These are phyloP conservation scores for Mamestra configurata DNA, from an alignment of 1,140 invertebrate genomes.

Conservation along the genomic window DNA sequence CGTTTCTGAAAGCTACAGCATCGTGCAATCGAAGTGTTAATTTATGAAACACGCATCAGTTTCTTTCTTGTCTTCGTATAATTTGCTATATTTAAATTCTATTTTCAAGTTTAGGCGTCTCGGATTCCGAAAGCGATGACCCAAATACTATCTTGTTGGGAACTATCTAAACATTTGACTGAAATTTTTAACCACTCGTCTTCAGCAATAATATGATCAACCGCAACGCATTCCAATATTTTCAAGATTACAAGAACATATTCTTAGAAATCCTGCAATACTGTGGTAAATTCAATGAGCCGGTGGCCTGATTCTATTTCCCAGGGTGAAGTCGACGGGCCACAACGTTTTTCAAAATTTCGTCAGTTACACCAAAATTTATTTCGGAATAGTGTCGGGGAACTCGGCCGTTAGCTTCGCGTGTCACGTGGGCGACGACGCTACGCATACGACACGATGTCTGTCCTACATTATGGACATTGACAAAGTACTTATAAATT, in stretches of 20 bases:
- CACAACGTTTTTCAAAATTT: slow-evolving; percentile 51
- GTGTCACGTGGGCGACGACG: slow-evolving; percentile 51
- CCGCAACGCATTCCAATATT: neutral
- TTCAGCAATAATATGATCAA: neutral
- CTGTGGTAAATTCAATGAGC: slow-evolving; percentile 8
- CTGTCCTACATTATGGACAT: slow-evolving; percentile 56
- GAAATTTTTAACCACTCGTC: slow-evolving; percentile 67
- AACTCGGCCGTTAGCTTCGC: slow-evolving; percentile 43
- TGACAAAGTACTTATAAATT: slow-evolving; percentile 56
- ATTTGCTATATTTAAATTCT: slow-evolving; percentile 76
- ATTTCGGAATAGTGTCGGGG: slow-evolving; percentile 42
- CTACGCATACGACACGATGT: slow-evolving; percentile 47
- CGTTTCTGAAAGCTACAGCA: slow-evolving; percentile 16
- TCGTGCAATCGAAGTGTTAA: slow-evolving; percentile 3
- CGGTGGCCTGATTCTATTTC: slow-evolving; percentile 25
- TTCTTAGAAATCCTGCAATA: neutral
- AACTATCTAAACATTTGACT: slow-evolving; percentile 67
- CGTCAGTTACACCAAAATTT: slow-evolving; percentile 47
- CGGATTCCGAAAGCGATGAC: slow-evolving; percentile 75
- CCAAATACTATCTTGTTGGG: slow-evolving; percentile 77
- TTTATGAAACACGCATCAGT: slow-evolving; percentile 27
- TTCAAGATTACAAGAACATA: neutral
- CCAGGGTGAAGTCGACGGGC: neutral
- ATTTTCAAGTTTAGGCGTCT: slow-evolving; percentile 84
- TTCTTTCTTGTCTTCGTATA: slow-evolving; percentile 37